phyloP scores from a whole-genome alignment of 2,113 vertebrate species.

The Phaethornis superciliosus region DNA sequence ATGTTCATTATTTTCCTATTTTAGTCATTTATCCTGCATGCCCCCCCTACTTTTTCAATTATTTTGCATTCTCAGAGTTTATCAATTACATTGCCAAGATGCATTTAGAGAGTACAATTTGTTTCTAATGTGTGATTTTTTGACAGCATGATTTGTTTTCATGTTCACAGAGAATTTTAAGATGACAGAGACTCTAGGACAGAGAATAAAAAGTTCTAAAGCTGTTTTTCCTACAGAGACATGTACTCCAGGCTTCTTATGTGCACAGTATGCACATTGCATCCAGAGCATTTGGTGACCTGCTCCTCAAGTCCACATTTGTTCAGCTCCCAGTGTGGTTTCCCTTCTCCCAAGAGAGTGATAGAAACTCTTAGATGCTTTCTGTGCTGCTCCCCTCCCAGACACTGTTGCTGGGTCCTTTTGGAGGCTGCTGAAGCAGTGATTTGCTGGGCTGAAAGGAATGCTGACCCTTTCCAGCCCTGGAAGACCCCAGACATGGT shows the following conservation, averaged over 20 bases:
- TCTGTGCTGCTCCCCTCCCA: background rate
- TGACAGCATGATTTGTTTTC: slow-evolving; percentile 67
- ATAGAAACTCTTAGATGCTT: background rate
- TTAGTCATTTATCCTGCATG: slow-evolving; percentile 47
- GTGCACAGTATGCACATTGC: fast-evolving
- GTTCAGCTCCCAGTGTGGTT: background rate
- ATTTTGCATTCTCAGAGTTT: slow-evolving; percentile 17
- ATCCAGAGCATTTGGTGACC: background rate
- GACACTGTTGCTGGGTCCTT: background rate
- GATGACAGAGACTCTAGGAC: background rate
- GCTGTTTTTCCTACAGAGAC: background rate
- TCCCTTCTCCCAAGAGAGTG: background rate
- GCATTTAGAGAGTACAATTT: slow-evolving; percentile 52
- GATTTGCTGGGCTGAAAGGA: background rate
- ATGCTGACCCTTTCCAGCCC: background rate
- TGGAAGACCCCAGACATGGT: background rate
- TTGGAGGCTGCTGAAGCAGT: background rate
- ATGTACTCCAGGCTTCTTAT: background rate
- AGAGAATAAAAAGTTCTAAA: background rate
- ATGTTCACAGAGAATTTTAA: slow-evolving; percentile 9
- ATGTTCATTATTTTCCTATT: slow-evolving; percentile 60
- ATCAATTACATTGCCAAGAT: slow-evolving; percentile 57
- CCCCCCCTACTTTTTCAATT: slow-evolving; percentile 49
- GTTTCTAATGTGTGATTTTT: slow-evolving; percentile 46
- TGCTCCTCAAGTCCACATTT: background rate